Base-by-base conservation (phyloP, 1,140 invertebrate genomes). In the Lepidotrigona ventralis region DNA sequence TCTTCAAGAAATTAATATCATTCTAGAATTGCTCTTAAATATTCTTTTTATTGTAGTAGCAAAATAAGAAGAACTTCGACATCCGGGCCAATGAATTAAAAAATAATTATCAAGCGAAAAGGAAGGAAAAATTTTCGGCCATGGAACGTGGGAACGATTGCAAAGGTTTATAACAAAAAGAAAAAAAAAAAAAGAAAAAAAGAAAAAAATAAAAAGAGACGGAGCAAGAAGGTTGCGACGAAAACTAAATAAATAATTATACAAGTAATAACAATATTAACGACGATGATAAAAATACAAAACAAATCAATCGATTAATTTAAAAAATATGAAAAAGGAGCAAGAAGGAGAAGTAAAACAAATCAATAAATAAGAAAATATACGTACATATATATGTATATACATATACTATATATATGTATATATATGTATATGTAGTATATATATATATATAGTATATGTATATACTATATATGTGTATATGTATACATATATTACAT, bases 71-170 rank as follows among this genome's bases (percentile, higher is more conserved):
- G 3, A 6, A 29, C n/a, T n/a, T 71, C 39, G 8, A 46, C 11
- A 58, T 11, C 56, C 8, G 26, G 39, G 21, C 51, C 60, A 33
- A 33, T 54, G 23, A 33, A 23, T 26, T 19, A 26, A 46, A 58
- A 11, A 56, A 19, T 29, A 17, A 64, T 23, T n/a, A n/a, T 33
- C 23, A n/a, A 15, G 68, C 12, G 33, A 72, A 58, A 2, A 9
- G 19, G 54, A 33, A 14, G 26, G 14, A 21, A 46, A 26, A 56
- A 79, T 53, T 26, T 46, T 72, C 23, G 53, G 29, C n/a, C 4
- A 29, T 15, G 72, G 72, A 81, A 66, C 63, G 79, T 68, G 72
- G 72, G 79, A 81, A 81, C 72, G 80, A 81, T 66, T 33, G 23
- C 9, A 17, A 56, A 23, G 39, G 29, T 64, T 70, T 12, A 33